Conservation (phyloP, 2,113 vertebrate species). For the Aleadryas rufinucha region DNA sequence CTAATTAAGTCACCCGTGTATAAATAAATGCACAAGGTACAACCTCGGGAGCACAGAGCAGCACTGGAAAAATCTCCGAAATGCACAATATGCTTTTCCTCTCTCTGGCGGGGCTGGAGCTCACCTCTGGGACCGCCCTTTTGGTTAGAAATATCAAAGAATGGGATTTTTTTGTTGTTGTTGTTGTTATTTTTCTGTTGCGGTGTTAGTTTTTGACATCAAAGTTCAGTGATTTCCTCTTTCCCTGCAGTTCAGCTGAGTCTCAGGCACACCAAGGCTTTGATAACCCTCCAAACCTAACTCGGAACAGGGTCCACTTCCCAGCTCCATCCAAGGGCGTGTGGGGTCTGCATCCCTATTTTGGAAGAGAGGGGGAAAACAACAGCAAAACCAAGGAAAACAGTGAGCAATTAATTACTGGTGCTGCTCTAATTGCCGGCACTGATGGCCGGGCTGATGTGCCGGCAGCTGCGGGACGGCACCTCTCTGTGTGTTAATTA, state of each 20-base stretch:
- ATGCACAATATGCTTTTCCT: not conserved
- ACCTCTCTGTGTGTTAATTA: not conserved
- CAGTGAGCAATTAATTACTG: not conserved
- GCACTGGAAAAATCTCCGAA: not conserved
- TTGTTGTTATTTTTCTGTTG: no score
- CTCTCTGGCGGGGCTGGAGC: not conserved
- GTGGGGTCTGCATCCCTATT: not conserved
- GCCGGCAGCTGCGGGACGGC: not conserved
- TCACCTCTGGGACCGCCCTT: not conserved
- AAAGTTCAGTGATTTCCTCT: not conserved
- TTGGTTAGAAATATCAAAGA: not conserved
- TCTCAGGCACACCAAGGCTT: not conserved
- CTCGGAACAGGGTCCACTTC: fast-evolving
- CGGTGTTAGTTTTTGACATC: not conserved
- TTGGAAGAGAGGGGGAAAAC: not conserved
- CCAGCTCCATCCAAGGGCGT: not conserved
- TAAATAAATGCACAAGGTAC: slow-evolving; percentile 1
- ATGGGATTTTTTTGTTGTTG: no score
- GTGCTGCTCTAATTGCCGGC: not conserved
- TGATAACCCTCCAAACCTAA: not conserved
- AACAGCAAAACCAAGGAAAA: not conserved
- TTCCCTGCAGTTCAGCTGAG: not conserved
- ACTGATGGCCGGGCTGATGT: not conserved
- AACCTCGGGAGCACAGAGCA: not conserved
- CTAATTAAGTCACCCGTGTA: slow-evolving; percentile 49